Conservation (phyloP, 2,888 invertebrate genomes). For the Heteropelma amictum region DNA sequence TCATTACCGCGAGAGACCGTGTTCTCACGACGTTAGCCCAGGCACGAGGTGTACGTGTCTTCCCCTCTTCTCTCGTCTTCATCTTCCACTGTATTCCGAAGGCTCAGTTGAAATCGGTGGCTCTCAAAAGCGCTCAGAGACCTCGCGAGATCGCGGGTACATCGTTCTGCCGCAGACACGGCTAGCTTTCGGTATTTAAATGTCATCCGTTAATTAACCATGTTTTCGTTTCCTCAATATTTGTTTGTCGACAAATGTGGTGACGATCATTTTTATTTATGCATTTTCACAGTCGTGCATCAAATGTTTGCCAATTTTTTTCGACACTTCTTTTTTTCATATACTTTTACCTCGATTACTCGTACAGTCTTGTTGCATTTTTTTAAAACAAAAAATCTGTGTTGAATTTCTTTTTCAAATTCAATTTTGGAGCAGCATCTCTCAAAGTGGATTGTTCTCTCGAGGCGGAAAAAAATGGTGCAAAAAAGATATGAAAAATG, state of each 20-base stretch:
- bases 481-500: no score
- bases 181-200: background rate
- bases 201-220: slow-evolving; percentile 1
- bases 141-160: background rate
- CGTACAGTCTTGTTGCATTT: no score
- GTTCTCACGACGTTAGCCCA: slow-evolving; percentile 67
- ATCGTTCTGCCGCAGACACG: background rate
- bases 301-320: background rate
- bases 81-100: slow-evolving; percentile 43
- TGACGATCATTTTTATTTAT: background rate
- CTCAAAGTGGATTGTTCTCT: no score
- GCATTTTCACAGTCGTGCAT: background rate
- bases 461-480: no score
- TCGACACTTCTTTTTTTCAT: no score
- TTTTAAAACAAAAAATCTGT: no score
- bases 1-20: slow-evolving; percentile 67
- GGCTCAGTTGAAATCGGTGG: background rate
- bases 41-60: slow-evolving; percentile 44
- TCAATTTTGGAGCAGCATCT: no score
- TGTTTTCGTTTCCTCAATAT: background rate
- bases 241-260: background rate
- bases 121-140: background rate
- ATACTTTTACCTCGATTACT: no score
- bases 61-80: slow-evolving; percentile 57
- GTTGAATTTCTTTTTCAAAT: no score